Evolutionary conservation across 2,113 vertebrate species (phyloP).

Genomic region (Stictonetta naevosa): DNA sequence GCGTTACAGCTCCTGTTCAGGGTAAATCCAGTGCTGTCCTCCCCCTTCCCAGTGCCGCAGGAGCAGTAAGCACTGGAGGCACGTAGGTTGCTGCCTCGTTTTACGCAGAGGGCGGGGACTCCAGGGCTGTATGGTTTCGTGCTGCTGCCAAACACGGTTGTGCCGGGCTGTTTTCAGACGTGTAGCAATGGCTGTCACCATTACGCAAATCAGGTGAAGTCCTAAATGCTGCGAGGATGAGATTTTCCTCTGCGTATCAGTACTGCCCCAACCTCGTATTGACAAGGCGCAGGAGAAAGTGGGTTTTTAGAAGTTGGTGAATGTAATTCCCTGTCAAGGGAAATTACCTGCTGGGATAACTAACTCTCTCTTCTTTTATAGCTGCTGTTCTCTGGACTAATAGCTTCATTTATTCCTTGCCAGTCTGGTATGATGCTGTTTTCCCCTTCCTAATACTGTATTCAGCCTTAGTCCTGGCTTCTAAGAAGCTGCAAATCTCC

Average conservation of each 20-base stretch:
- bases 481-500: background rate
- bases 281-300: background rate
- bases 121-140: accelerated
- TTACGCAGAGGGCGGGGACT: background rate
- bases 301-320: too few relatives aligned
- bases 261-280: background rate
- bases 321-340: background rate
- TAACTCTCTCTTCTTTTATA: background rate
- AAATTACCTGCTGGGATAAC: background rate
- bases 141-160: background rate
- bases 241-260: background rate
- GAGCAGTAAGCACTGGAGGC: background rate
- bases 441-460: background rate
- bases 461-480: background rate
- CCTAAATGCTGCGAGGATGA: accelerated
- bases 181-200: accelerated
- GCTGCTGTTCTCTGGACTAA: background rate
- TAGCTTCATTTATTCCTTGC: background rate
- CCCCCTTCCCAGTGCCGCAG: accelerated
- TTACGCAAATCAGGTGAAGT: background rate
- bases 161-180: background rate
- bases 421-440: background rate
- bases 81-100: background rate
- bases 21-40: background rate
- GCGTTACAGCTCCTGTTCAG: background rate